These are phyloP conservation scores for Vanacampus margaritifer DNA, from an alignment of 2,113 vertebrate species.

Conservation along the genomic window DNA sequence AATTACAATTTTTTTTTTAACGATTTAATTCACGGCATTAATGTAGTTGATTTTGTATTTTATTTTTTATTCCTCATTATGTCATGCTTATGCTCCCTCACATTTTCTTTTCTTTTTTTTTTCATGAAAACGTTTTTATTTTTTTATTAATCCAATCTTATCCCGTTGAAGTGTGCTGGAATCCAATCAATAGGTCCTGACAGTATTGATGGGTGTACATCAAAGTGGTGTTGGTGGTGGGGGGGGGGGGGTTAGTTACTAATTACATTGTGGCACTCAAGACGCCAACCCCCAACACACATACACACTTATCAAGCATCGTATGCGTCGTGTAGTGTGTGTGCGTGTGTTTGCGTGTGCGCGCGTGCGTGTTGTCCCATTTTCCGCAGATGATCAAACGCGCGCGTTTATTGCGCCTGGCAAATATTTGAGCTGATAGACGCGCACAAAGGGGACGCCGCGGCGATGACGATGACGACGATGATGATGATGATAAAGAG, in stretches of 20 bases:
- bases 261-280: slow-evolving; percentile 59
- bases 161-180: slow-evolving; percentile 21
- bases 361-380: slow-evolving; percentile 46
- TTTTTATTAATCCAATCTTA: not conserved
- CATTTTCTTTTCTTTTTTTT: not conserved
- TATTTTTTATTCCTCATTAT: not conserved
- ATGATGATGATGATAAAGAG: slow-evolving; percentile 12
- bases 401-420: slow-evolving; percentile 45
- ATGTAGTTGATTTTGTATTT: too few relatives aligned
- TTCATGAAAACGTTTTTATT: not conserved
- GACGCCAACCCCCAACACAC: not conserved
- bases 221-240: slow-evolving; percentile 37
- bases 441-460: slow-evolving; percentile 3
- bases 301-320: slow-evolving; percentile 57
- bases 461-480: not conserved
- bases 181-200: slow-evolving; percentile 49
- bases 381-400: slow-evolving; percentile 67
- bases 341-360: too few relatives aligned
- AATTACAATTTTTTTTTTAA: not conserved
- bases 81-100: not conserved
- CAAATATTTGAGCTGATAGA: slow-evolving; percentile 57
- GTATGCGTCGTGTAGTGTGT: not conserved
- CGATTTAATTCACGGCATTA: not conserved
- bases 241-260: slow-evolving; percentile 55
- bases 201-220: slow-evolving; percentile 50